phyloP scores from a whole-genome alignment of 2,888 invertebrate species.

The Amblyjoppa proteus region DNA sequence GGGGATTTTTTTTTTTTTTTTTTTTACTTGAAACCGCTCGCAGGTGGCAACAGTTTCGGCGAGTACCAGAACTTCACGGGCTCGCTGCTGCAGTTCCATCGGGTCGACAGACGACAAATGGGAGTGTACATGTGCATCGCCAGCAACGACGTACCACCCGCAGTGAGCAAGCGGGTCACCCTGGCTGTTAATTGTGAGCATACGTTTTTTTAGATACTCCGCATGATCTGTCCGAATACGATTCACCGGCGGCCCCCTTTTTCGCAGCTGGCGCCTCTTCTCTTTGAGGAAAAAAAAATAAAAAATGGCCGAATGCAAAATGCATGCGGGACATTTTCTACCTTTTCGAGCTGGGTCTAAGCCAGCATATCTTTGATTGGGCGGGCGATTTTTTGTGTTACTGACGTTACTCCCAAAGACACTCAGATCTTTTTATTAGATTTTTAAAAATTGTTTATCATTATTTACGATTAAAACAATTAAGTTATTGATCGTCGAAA shows the following conservation, averaged over 20 bases:
- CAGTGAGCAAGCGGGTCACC: conserved; percentile 95
- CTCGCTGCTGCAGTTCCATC: conserved; percentile 90
- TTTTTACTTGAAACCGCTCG: conserved; percentile 47
- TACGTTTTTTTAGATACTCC: conserved; percentile 48
- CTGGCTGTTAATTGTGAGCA: conserved; percentile 95
- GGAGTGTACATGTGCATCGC: conserved; percentile 97
- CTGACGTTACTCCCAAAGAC: no score
- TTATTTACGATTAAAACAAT: no score
- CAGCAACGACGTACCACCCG: conserved; percentile 96
- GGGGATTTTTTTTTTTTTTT: background rate
- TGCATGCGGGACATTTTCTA: no score
- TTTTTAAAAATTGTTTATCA: no score
- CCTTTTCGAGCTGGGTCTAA: no score
- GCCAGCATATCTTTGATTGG: no score
- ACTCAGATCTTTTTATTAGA: no score
- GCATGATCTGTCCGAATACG: conserved; percentile 54
- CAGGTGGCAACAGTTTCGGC: conserved; percentile 78
- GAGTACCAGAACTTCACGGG: conserved; percentile 90
- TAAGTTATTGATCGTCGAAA: no score
- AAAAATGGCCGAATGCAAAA: background rate
- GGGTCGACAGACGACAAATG: conserved; percentile 95
- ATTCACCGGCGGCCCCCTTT: conserved; percentile 20
- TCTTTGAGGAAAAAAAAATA: background rate
- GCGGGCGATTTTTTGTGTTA: no score
- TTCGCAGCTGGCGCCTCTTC: background rate